phyloP scores from a whole-genome alignment of 2,797 vertebrate genomes.

The Poecilia picta region DNA sequence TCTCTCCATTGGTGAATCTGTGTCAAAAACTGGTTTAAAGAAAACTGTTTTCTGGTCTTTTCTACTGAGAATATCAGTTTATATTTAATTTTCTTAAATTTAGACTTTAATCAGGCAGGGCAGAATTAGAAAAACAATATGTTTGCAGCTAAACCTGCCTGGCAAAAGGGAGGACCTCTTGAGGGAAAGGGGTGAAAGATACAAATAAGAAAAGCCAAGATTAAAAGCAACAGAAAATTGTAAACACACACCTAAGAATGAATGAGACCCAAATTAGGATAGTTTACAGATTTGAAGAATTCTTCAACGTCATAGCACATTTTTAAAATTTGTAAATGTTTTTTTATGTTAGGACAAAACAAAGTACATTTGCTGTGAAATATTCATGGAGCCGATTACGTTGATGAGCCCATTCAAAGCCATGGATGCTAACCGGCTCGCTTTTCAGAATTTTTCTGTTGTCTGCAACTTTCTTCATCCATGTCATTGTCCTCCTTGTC shows the following conservation, averaged over 20 bases:
- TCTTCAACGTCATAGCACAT: too few species aligned
- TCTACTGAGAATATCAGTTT: background rate
- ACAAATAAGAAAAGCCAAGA: background rate
- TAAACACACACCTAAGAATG: background rate
- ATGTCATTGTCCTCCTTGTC: too few species aligned
- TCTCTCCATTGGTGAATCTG: background rate
- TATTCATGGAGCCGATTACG: too few species aligned
- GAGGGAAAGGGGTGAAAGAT: background rate
- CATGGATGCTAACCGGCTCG: too few species aligned
- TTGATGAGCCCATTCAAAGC: too few species aligned
- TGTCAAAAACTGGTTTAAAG: background rate
- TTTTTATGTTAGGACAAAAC: too few species aligned
- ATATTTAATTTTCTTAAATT: background rate
- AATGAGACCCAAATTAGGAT: too few species aligned
- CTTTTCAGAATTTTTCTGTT: too few species aligned
- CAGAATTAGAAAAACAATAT: background rate
- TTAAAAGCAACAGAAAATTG: background rate
- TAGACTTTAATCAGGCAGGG: background rate
- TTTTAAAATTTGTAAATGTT: too few species aligned
- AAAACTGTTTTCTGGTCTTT: background rate
- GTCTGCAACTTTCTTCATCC: too few species aligned
- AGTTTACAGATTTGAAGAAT: too few species aligned
- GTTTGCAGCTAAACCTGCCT: background rate
- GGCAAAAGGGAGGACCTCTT: background rate
- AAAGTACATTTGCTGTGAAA: too few species aligned